Base-by-base conservation (phyloP, 2,797 vertebrate genomes). In the Mus minutoides region DNA sequence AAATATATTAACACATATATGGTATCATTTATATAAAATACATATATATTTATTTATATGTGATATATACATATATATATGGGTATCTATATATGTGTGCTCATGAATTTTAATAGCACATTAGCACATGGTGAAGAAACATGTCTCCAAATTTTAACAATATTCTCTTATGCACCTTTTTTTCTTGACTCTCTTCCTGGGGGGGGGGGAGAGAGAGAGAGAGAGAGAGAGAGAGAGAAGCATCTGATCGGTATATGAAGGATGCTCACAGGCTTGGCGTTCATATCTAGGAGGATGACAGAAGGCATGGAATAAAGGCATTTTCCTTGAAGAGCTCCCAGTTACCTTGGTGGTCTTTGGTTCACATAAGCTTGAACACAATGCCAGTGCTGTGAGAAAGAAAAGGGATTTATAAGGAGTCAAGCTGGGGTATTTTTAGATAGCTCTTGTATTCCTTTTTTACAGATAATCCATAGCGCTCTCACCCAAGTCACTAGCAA, bases 231-330 rank as follows among this genome's bases (percentile, higher is more conserved):
- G 31, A 31, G 87, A 17, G 75, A 58, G 86, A 82, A 37, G 3
- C 29, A 62, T 79, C 88, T 10, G 14, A 19, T 67, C 49, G 49
- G 56, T 2, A 1, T 92, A 40, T 64, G 4, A 34, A 92, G 56
- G 29, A 37, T 85, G 58, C 37, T 94, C 73, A 71, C 37, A 64
- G 12, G 12, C 79, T 82, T 52, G 89, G 54, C 88, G 8, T 83
- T 94, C 94, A 80, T 90, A 69, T 88, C 88, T 46, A 52, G 31
- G 87, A 24, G 26, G 91, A 94, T 96, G 69, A 94, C 71, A 95
- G 87, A 93, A 21, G 19, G 90, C 92, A 24, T 75, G 79, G 82
- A 92, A 87, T 52, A 37, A 93, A 83, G 56, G 92, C 71, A n/a
- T 94, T 96, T 94, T 90, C 37, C 34, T 76, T 78, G 37, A 91